Percentiles rank a stretch among this genome's conserved stretches.
phyloP scores from a whole-genome alignment of 2,113 vertebrate species.

The Tyrannus savana region DNA sequence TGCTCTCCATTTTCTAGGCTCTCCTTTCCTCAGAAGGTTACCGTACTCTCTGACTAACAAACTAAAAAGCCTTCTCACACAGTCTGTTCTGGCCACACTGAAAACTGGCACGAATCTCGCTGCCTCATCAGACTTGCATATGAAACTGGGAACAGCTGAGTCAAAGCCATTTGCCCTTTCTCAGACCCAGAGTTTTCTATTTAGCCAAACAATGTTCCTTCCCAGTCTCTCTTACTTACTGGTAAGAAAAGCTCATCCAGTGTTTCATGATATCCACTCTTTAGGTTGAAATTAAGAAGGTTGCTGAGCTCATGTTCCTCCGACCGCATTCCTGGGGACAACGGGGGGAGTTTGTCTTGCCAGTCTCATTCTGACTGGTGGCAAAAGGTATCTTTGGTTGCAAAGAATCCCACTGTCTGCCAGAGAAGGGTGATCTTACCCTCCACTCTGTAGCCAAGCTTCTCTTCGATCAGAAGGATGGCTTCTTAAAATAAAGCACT shows the following conservation, averaged over 20 bases:
- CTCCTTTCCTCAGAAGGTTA: neutral
- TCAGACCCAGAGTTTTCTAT: neutral
- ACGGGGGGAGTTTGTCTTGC: neutral
- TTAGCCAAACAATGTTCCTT: constrained; percentile 10
- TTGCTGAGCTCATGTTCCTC: neutral
- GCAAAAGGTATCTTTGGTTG: neutral
- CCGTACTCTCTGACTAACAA: neutral
- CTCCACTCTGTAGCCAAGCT: neutral
- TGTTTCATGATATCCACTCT: neutral
- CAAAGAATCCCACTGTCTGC: neutral
- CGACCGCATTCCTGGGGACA: fast-evolving
- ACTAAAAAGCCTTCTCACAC: neutral
- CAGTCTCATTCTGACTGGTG: neutral
- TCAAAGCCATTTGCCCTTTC: neutral
- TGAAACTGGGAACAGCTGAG: neutral
- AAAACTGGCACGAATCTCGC: neutral
- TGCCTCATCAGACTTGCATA: neutral
- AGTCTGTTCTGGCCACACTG: neutral
- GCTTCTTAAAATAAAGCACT: neutral
- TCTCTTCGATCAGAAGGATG: neutral
- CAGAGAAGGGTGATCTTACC: neutral
- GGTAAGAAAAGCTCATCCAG: constrained; percentile 8
- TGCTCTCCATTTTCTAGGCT: constrained; percentile 24
- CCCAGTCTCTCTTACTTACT: constrained; percentile 14
- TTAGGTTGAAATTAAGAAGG: constrained; percentile 8